Conservation (phyloP, 2,888 invertebrate species). For the Augiades crinisus region DNA sequence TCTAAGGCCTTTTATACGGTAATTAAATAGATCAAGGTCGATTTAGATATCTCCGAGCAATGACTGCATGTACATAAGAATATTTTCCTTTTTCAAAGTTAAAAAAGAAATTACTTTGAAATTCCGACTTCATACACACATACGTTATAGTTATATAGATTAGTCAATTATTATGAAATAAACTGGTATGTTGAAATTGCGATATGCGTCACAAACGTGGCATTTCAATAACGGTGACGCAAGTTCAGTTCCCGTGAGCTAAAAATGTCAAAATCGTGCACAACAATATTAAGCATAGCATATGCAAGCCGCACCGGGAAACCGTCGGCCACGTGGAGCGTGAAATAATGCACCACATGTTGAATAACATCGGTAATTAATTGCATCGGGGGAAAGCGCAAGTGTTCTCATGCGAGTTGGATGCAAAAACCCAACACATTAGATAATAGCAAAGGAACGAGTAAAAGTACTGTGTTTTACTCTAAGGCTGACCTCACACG, state of each 20-base stretch:
- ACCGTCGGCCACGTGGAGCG: slow-evolving; percentile 52
- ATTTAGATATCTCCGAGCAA: no score
- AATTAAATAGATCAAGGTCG: no score
- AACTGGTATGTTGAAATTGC: slow-evolving; percentile 38
- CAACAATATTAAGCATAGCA: slow-evolving; percentile 36
- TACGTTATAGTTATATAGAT: no score
- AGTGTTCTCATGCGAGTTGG: slow-evolving; percentile 67
- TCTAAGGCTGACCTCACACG: no score
- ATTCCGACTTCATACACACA: no score
- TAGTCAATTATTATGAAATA: no score
- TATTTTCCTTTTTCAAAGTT: no score
- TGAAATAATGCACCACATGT: slow-evolving; percentile 74
- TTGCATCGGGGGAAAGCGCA: slow-evolving; percentile 67
- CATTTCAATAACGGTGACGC: slow-evolving; percentile 62
- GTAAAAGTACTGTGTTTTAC: slow-evolving; percentile 34
- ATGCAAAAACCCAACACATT: slow-evolving; percentile 46
- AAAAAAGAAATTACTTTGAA: no score
- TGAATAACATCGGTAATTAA: slow-evolving; percentile 70
- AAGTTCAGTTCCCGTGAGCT: slow-evolving; percentile 50
- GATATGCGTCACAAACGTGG: slow-evolving; percentile 49
- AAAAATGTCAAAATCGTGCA: slow-evolving; percentile 76
- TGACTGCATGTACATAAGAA: no score
- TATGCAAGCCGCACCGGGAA: slow-evolving; percentile 59
- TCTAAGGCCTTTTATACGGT: no score
- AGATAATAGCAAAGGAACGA: slow-evolving; percentile 40